phyloP scores from a whole-genome alignment of 2,113 vertebrate genomes.

The Tychaedon coryphoeus region DNA sequence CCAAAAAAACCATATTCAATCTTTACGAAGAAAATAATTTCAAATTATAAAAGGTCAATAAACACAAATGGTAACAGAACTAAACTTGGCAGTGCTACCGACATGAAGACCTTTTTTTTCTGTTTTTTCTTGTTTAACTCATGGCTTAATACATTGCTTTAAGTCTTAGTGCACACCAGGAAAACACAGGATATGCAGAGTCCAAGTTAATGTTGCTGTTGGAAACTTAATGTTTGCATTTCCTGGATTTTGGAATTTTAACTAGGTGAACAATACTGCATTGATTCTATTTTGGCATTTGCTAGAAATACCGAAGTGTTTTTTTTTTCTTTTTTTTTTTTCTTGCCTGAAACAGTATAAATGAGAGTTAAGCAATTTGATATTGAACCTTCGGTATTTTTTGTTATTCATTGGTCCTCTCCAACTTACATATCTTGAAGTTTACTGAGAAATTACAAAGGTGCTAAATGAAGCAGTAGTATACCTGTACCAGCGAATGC shows the following conservation, averaged over 20 bases:
- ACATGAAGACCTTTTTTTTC: neutral
- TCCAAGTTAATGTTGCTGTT: slow-evolving; percentile 64
- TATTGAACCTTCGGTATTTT: neutral
- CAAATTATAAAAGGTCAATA: neutral
- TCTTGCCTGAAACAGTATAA: neutral
- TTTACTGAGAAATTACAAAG: neutral
- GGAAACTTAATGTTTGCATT: slow-evolving; percentile 61
- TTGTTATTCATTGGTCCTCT: neutral
- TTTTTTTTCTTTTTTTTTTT: neutral
- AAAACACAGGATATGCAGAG: slow-evolving; percentile 49
- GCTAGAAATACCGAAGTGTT: neutral
- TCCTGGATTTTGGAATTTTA: slow-evolving; percentile 46
- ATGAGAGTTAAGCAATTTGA: neutral
- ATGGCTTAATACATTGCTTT: slow-evolving; percentile 33
- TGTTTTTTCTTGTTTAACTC: slow-evolving; percentile 51
- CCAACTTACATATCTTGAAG: neutral
- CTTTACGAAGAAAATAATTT: slow-evolving; percentile 1
- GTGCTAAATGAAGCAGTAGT: neutral
- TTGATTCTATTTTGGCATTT: slow-evolving; percentile 57
- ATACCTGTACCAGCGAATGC: neutral
- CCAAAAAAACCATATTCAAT: neutral
- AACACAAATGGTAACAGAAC: slow-evolving; percentile 4
- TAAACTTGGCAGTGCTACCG: neutral
- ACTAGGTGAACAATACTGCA: slow-evolving; percentile 54
- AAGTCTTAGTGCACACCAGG: slow-evolving; percentile 24